Evolutionary conservation across 2,113 vertebrate genomes (phyloP).

Genomic region (Ellobius talpinus): DNA sequence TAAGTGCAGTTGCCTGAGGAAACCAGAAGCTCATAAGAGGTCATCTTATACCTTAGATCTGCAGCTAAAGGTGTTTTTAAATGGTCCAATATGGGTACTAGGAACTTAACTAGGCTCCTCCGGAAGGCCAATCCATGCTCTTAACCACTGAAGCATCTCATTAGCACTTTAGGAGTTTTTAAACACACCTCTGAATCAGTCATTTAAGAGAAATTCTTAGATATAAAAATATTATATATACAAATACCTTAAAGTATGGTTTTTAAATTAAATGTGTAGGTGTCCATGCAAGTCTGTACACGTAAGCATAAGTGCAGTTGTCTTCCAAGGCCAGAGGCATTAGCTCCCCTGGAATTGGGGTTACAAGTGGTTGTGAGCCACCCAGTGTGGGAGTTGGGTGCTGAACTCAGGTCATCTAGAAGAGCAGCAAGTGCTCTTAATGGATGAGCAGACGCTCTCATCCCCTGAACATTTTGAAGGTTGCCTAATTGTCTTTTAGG

Average conservation of each 20-base stretch:
- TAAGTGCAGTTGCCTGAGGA: neutral
- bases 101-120: neutral
- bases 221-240: slow-evolving; percentile 10
- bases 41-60: neutral
- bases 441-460: neutral
- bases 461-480: neutral
- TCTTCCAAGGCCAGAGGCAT: neutral
- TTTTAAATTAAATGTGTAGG: neutral
- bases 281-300: neutral
- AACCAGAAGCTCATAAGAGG: neutral
- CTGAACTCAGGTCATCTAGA: neutral
- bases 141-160: neutral
- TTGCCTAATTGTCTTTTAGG: neutral
- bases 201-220: slow-evolving; percentile 20
- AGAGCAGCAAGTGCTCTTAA: neutral
- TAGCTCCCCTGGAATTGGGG: neutral
- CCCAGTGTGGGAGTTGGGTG: neutral
- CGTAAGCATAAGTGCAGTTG: neutral
- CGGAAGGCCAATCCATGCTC: neutral
- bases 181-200: neutral
- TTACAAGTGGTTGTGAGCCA: neutral
- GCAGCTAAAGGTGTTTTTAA: neutral
- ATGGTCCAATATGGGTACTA: no score
- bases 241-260: neutral
- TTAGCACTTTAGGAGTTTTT: neutral